phyloP scores from a whole-genome alignment of 2,113 vertebrate species.

The Mobula hypostoma region DNA sequence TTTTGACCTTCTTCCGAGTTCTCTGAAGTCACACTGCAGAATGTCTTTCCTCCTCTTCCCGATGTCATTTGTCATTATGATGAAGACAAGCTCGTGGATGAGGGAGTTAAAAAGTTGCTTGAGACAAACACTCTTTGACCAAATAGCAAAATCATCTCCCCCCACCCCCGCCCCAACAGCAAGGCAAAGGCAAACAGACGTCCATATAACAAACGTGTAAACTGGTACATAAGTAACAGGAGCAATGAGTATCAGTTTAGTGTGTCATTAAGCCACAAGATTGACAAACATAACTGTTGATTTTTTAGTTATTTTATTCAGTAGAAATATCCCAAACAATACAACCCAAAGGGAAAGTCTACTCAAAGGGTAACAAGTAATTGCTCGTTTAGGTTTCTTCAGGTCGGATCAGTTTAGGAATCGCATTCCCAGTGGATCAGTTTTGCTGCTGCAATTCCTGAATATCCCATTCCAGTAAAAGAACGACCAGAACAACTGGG shows the following conservation, averaged over 20 bases:
- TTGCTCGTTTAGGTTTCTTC: not conserved
- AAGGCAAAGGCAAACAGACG: not conserved
- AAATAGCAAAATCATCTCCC: not conserved
- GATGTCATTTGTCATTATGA: no score
- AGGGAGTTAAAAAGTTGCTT: no score
- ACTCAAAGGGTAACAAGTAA: not conserved
- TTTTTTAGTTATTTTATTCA: not conserved
- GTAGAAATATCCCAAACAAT: not conserved
- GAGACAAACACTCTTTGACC: not conserved
- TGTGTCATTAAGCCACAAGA: not conserved
- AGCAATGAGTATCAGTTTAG: not conserved
- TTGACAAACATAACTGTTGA: not conserved
- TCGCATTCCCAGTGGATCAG: not conserved
- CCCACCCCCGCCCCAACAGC: not conserved
- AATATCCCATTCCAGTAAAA: not conserved
- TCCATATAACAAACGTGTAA: not conserved
- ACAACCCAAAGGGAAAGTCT: not conserved
- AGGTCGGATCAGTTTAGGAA: not conserved
- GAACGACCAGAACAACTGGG: not conserved
- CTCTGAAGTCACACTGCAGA: no score
- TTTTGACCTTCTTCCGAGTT: no score
- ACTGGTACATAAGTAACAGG: not conserved
- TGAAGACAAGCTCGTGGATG: no score
- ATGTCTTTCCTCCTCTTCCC: no score
- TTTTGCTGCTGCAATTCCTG: not conserved